Conservation (phyloP, 2,888 invertebrate genomes). For the Villa cingulata region DNA sequence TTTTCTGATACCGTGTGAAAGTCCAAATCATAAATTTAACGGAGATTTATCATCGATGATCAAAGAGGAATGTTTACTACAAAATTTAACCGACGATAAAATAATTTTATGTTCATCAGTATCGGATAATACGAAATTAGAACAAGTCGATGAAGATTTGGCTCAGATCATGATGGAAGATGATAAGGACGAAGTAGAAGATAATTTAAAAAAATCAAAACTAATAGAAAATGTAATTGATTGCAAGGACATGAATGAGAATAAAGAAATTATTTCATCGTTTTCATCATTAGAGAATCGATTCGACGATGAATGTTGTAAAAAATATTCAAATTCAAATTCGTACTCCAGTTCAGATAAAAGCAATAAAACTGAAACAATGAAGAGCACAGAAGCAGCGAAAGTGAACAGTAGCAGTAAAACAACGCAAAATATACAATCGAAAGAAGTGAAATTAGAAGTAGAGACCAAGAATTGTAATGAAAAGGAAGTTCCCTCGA, state of each 20-base stretch:
- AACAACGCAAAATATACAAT: neutral
- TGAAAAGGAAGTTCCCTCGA: conserved; percentile 5
- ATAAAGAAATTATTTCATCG: conserved; percentile 11
- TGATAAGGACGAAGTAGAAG: neutral
- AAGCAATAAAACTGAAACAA: too few relatives aligned
- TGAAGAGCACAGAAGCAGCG: too few relatives aligned
- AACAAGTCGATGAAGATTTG: conserved; percentile 7
- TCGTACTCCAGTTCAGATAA: too few relatives aligned
- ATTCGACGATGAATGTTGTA: conserved; percentile 13
- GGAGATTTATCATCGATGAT: conserved; percentile 17
- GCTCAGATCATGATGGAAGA: conserved; percentile 7
- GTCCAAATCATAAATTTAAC: conserved; percentile 7
- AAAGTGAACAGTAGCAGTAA: neutral
- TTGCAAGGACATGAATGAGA: conserved; percentile 13
- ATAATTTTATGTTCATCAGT: conserved; percentile 12
- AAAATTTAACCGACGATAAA: conserved; percentile 19
- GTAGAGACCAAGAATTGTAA: conserved; percentile 3
- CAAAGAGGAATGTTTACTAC: conserved; percentile 16
- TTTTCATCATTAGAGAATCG: conserved; percentile 10
- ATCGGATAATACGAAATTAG: neutral
- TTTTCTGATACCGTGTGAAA: conserved; percentile 18
- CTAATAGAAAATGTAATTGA: conserved; percentile 2
- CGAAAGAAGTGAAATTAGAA: conserved; percentile 7
- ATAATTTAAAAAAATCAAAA: neutral
- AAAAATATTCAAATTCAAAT: conserved; percentile 5